Evolutionary conservation across 2,797 vertebrate species (phyloP).

Genomic region (Sebastes steindachneri): DNA sequence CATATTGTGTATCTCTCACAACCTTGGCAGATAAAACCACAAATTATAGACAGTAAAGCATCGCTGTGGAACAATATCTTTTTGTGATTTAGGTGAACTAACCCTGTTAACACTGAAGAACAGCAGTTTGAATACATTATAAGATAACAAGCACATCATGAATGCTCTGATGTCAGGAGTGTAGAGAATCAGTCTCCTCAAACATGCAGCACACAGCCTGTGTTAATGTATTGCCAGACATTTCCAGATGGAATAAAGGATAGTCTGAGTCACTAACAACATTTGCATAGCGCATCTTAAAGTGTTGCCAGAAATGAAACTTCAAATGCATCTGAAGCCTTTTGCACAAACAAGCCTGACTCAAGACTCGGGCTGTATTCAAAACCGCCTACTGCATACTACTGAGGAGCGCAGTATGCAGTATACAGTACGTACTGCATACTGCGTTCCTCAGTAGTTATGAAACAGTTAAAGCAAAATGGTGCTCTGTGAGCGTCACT

Average conservation of each 20-base stretch:
- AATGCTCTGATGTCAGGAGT: neutral
- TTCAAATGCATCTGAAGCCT: constrained; percentile 31
- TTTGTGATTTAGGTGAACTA: neutral
- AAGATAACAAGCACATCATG: neutral
- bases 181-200: neutral
- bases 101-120: neutral
- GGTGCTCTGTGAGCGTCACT: too few relatives aligned
- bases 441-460: too few relatives aligned
- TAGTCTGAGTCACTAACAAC: constrained; percentile 58
- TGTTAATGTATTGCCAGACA: constrained; percentile 38
- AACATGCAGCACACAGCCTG: constrained; percentile 23
- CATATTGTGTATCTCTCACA: neutral
- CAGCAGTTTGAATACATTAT: neutral
- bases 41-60: neutral
- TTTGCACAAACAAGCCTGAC: constrained; percentile 13
- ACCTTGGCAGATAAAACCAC: neutral
- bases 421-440: too few relatives aligned
- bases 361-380: neutral
- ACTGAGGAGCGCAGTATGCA: too few relatives aligned
- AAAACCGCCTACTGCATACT: too few relatives aligned
- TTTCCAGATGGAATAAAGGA: constrained; percentile 65
- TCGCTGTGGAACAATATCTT: neutral
- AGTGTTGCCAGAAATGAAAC: constrained; percentile 34
- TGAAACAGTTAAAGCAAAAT: too few relatives aligned
- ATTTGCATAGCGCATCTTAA: constrained; percentile 54